Base-by-base conservation (phyloP, 2,113 vertebrate species). In the Corythornis madagascariensis region DNA sequence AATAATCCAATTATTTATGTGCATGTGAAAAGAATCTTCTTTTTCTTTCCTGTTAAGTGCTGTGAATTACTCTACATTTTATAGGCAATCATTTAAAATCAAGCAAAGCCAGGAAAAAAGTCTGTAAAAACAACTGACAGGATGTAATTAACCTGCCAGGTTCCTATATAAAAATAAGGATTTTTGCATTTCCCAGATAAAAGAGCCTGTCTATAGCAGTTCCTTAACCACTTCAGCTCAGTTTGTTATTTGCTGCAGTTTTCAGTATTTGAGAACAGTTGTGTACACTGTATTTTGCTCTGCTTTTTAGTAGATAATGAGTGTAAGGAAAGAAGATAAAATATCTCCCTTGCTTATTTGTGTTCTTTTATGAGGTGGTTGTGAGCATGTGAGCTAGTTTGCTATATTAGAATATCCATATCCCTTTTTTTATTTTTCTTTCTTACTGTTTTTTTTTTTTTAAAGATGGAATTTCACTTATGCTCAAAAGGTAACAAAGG, bases 401-500 rank as follows among this genome's bases (percentile, higher is more conserved):
- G 25, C 31, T 76, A 0, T 75, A 28, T 64, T 66, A 79, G 74
- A 84, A 45, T 43, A 82, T 52, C 53, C 16, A 38, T 53, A 69
- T 48, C 13, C 48, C 19, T 57, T 71, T 85, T 85, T 52, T 88
- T 66, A 35, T 59, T 89, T 89, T 83, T 55, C 45, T 81, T 85
- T 65, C 28, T 86, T 47, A 42, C 7, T n/a, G n/a, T 80, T 64
- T 67, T 82, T 72, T 86, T 60, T 31, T 67, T 82, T 72, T 86
- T 60, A 19, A 92, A 93, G 66, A 94, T 73, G 43, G 57, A 69
- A 78, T 92, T 91, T 91, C 71, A 69, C 10, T 3, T 92, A n/a
- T 61, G 35, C 35, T 78, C n/a, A 65, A 50, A 86, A 93, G 70
- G 66, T 91, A 91, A 87, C 66, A 65, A 82, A 94, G 50, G 22